Conservation (phyloP, 1,140 invertebrate species). For the Hetaerina americana region DNA sequence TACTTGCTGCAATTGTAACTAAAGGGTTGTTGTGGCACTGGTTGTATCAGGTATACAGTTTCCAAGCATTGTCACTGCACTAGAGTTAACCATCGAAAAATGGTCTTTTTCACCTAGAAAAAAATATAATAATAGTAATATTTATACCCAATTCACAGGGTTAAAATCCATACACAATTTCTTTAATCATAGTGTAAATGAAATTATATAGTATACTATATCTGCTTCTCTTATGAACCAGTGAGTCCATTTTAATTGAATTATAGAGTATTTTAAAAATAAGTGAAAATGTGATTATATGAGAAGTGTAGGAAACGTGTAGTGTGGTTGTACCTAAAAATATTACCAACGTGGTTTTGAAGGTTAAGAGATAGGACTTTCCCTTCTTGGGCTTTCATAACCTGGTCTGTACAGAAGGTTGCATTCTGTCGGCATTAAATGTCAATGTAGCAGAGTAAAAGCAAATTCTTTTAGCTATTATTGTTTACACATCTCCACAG, state of each 20-base stretch:
- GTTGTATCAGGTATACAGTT: not conserved
- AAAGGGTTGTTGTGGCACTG: not conserved
- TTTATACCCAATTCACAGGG: not conserved
- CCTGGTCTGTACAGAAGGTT: not conserved
- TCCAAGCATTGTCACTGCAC: not conserved
- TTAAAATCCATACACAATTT: not conserved
- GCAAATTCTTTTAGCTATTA: not conserved
- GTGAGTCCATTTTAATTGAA: not conserved
- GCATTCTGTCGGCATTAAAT: not conserved
- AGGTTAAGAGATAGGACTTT: not conserved
- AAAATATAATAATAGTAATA: not conserved
- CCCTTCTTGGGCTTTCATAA: not conserved
- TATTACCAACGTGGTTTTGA: not conserved
- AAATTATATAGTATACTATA: conserved; percentile 1
- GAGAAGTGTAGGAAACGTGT: not conserved
- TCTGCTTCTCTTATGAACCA: not conserved
- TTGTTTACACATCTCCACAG: not conserved
- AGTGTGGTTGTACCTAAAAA: not conserved
- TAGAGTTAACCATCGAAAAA: not conserved
- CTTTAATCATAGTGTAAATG: not conserved
- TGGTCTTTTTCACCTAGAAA: not conserved
- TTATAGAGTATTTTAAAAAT: conserved; percentile 1
- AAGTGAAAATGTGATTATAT: conserved; percentile 1
- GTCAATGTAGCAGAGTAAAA: not conserved
- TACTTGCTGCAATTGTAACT: not conserved